Evolutionary conservation across 1,140 invertebrate species (phyloP), one percentile per base, ranked within the genome.

Genomic region (Chironomus tepperi): DNA sequence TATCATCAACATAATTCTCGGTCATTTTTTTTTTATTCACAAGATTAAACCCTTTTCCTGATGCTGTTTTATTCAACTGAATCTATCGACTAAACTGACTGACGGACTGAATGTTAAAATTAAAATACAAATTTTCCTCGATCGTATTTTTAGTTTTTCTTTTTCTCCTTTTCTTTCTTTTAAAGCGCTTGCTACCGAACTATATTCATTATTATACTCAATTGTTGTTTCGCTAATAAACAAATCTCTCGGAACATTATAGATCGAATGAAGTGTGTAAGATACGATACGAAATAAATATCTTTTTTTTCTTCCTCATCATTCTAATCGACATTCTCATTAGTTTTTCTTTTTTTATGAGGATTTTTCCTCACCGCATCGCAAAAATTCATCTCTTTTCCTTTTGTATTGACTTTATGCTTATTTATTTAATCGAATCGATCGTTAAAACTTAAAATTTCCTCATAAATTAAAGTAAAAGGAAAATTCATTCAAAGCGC

Each of bases 31-130:
- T 57, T 57, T 57, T 57, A 3, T 21, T 6, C 65, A 9, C n/a
- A 19, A 5, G 2, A 21, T 2, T 18, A 70, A 70, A 70, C 8
- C 7, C 10, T 7, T 5, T 19, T 18, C 2, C 16, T 70, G 65
- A 18, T 70, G 65, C 65, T 57, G 12, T 70, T 18, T 8, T 70
- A 70, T 70, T 70, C 65, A 70, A 70, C 65, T 70, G 65, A 70
- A 70, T 70, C 65, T 70, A 70, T 70, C 65, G 65, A 70, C 64
- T 34, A 34, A n/a, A 34, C 24, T 67, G 64, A 19, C 65, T 70
- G 18, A 57, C 8, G 12, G 47, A 12, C n/a, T 57, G 47, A 57
- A 57, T 57, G 47, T 57, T 57, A n/a, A 57, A 57, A 57, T 57
- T n/a, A 57, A 57, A 57, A 57, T 57, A 57, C 47, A 57, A 57